phyloP scores from a whole-genome alignment of 2,113 vertebrate species.

The Clarias magur region DNA sequence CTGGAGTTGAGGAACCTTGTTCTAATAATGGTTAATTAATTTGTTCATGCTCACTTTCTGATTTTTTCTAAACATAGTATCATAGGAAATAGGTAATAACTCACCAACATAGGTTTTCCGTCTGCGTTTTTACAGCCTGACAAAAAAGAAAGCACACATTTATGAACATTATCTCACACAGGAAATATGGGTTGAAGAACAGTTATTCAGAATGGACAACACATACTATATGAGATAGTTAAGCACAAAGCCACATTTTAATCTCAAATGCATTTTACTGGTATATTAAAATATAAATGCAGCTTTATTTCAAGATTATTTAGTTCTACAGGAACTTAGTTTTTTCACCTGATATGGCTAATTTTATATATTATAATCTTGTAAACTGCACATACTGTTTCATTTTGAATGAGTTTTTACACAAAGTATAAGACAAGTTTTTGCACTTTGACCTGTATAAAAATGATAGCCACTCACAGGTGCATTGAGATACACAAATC shows the following conservation, averaged over 20 bases:
- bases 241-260: not conserved
- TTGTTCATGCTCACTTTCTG: not conserved
- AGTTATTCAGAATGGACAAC: not conserved
- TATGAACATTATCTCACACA: not conserved
- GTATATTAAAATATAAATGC: too few species aligned
- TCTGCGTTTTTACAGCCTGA: slow-evolving; percentile 67
- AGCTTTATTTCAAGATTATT: not conserved
- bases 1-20: too few species aligned
- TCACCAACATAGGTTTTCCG: slow-evolving; percentile 64
- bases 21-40: not conserved
- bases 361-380: not conserved
- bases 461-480: slow-evolving; percentile 59
- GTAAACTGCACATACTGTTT: not conserved
- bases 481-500: slow-evolving; percentile 62
- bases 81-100: not conserved
- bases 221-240: not conserved
- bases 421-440: not conserved
- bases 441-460: not conserved
- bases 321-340: not conserved
- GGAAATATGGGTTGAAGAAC: not conserved
- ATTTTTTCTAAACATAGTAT: not conserved
- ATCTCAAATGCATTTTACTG: not conserved
- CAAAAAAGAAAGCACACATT: not conserved
- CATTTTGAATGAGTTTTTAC: not conserved
- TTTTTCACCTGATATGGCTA: not conserved